Evolutionary conservation across 1,140 invertebrate genomes (phyloP), one percentile per base, ranked within the genome.

Genomic region (Drosophila parabipectinata): DNA sequence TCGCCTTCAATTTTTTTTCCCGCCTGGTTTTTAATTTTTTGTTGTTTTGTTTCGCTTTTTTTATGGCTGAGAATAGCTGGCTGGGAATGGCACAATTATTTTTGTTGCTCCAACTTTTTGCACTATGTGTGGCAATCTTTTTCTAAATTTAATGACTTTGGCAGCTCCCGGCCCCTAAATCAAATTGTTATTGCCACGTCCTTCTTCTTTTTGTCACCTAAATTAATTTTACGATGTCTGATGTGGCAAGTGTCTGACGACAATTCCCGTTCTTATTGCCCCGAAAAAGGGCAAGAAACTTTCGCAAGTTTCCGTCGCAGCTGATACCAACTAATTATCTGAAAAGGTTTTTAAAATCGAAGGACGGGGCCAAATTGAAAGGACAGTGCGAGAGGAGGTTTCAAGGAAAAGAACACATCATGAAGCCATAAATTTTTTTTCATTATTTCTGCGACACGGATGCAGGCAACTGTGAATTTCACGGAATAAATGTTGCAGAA

Each of bases 91-190:
- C 68, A 85, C 77, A 85, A 85, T 85, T 85, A 85, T 85, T 80
- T 77, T 58, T 64, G 62, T 55, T 62, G 63, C 61, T 55, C 66
- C 48, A 66, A 74, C 28, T 62, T 84, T 77, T 72, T 60, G 52
- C 47, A 57, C 48, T 68, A 37, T 63, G 55, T 61, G 57, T 57
- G 50, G 30, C 30, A 14, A 39, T 56, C 14, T 67, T 58, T 64
- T 60, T 81, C 77, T 79, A 87, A 87, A 82, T 72, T 87, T 87
- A 87, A 85, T 85, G 82, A 82, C 82, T 87, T 63, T 77, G 73
- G 78, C 68, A 81, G 82, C 63, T 50, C 63, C 66, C 37, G 48
- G 48, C 54, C 51, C 69, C 41, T 87, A 87, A 88, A 87, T 87
- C 82, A 87, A 87, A 87, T 69, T 66, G 74, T 80, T 81, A 73